phyloP scores from a whole-genome alignment of 2,888 invertebrate species.

The Dicyrtoma fusca region DNA sequence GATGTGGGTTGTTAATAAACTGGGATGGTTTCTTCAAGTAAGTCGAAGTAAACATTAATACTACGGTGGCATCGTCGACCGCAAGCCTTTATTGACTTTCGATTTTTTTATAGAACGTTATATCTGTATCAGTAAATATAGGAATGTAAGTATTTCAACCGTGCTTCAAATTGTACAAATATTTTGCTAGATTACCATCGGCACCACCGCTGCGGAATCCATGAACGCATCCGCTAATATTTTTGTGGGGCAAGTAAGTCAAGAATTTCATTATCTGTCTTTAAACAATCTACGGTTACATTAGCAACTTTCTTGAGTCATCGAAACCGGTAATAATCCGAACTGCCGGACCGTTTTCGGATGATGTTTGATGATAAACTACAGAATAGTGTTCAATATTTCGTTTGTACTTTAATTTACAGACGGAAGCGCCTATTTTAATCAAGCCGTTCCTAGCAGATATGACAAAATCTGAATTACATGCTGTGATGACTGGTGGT shows the following conservation, averaged over 20 bases:
- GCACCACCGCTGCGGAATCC: conserved; percentile 93
- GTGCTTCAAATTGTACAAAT: not conserved
- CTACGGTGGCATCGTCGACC: too few species aligned
- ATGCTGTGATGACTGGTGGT: conserved; percentile 90
- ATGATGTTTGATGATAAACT: too few species aligned
- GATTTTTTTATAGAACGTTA: too few species aligned
- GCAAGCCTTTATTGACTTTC: too few species aligned
- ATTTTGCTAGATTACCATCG: conserved; percentile 64
- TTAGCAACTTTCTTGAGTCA: too few species aligned
- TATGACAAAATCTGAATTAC: conserved; percentile 88
- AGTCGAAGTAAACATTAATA: too few species aligned
- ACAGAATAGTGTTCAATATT: too few species aligned
- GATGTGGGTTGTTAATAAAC: conserved; percentile 79
- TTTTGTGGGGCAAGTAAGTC: conserved; percentile 88
- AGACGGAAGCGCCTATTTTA: conserved; percentile 85
- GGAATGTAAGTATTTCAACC: too few species aligned
- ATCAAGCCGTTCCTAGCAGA: conserved; percentile 83
- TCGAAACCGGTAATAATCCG: too few species aligned
- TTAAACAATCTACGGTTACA: too few species aligned
- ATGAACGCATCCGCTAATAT: conserved; percentile 91
- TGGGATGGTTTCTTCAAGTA: conserved; percentile 75
- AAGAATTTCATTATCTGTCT: conserved; percentile 16
- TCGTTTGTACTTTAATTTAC: not conserved
- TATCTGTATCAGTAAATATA: too few species aligned
- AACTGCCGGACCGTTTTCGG: too few species aligned